phyloP scores from a whole-genome alignment of 2,888 invertebrate species.

The Quadroppia sp. region DNA sequence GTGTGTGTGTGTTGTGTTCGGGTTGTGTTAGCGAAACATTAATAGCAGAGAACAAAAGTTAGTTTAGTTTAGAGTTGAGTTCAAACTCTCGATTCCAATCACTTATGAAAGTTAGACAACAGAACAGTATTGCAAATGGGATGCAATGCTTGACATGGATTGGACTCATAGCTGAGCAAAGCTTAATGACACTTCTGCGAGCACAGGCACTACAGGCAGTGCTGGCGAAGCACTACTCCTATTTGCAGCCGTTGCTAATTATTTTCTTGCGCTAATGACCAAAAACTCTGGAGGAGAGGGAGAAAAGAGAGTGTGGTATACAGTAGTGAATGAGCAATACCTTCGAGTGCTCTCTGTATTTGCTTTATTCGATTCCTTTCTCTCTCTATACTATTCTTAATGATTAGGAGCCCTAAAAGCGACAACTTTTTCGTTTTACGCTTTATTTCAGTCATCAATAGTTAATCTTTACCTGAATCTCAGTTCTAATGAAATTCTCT shows the following conservation, averaged over 20 bases:
- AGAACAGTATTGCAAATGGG: constrained; percentile 16
- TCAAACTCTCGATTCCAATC: constrained; percentile 12
- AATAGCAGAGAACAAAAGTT: constrained; percentile 26
- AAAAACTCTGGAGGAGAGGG: background rate
- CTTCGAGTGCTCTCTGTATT: background rate
- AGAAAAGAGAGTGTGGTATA: background rate
- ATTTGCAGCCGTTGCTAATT: constrained; percentile 33
- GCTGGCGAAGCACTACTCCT: constrained; percentile 10
- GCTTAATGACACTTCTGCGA: constrained; percentile 36
- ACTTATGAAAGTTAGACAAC: constrained; percentile 11
- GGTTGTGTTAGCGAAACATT: constrained; percentile 20
- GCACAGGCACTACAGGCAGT: background rate
- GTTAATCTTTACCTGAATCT: constrained; percentile 37
- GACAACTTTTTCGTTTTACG: constrained; percentile 31
- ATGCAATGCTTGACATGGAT: constrained; percentile 24
- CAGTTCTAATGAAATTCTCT: constrained; percentile 24
- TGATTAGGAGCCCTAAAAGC: constrained; percentile 26
- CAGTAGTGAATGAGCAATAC: background rate
- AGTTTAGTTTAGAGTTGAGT: constrained; percentile 22
- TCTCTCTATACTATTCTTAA: constrained; percentile 20
- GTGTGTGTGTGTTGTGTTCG: constrained; percentile 7
- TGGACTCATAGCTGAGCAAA: constrained; percentile 34
- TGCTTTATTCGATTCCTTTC: background rate
- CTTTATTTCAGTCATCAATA: constrained; percentile 35
- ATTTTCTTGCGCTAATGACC: constrained; percentile 35